Evolutionary conservation across 1,140 invertebrate genomes (phyloP), one percentile per base, ranked within the genome.

Genomic region (Berghia stephanieae): DNA sequence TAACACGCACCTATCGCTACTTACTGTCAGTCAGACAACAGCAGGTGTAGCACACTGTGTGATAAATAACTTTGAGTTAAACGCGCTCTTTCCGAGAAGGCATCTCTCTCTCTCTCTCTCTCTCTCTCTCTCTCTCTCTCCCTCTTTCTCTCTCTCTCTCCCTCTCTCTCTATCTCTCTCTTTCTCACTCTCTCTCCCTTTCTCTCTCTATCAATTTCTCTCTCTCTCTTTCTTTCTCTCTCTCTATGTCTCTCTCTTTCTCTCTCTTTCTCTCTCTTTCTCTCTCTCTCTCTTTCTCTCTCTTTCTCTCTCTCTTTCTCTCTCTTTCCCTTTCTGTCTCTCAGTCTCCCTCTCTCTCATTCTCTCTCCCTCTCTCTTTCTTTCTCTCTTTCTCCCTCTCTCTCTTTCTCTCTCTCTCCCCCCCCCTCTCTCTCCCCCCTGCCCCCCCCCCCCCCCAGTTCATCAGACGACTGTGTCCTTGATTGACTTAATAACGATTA

Each of bases 271-370:
- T 68, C 66, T 68, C 66, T 68, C 66, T 68, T 36, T 68, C 66
- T 68, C 66, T 13, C 66, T 13, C 6, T 27, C 5, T 34, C 66
- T 13, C 6, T 27, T 24, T 70, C 70, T 49, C 31, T 46, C 40
- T 24, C 44, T 72, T 46, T 44, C 44, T 24, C 27, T 27, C 27
- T 44, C 24, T 72, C 70, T 72, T n/a, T 43, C 44, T 72, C 70
- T 52, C 8, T 72, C 70, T 72, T 36, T 72, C 70, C 34, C 70
- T 72, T 3, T 52, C 6, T 72, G n/a, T 72, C 40, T 72, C 70
- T 52, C 44, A 24, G 43, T 52, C 40, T 72, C 70, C 52, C 40
- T 72, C 44, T 24, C 8, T 49, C 70, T 27, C 40, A 49, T 46
- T 27, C 18, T 49, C 70, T 70, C 34, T 70, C 38, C 31, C 68